A percentile compares a stretch with the other conserved stretches of the same genome.
These are phyloP conservation scores for Myathropa florea DNA, from an alignment of 2,888 invertebrate genomes.

Conservation along the genomic window DNA sequence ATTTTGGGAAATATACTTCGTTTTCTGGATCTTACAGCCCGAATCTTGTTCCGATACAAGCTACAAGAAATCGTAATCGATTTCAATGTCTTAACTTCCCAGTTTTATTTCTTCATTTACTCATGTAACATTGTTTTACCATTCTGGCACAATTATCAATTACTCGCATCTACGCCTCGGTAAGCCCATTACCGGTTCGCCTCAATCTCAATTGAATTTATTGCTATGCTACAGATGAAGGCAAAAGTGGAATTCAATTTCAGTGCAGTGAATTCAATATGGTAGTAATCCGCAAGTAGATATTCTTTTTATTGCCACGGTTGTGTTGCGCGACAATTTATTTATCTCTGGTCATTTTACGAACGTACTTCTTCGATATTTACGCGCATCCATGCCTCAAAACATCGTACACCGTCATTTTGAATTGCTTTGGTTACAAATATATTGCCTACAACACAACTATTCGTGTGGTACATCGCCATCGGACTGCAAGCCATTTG, in stretches of 20 bases:
- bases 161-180: neutral
- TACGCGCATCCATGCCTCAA: neutral
- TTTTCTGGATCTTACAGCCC: too few species aligned
- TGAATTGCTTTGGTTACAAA: neutral
- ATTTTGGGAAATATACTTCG: too few species aligned
- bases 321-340: neutral
- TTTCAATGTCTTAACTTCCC: too few species aligned
- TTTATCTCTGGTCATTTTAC: conserved; percentile 16
- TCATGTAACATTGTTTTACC: neutral
- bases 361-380: too few species aligned
- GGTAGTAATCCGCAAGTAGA: too few species aligned
- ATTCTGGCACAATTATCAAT: neutral
- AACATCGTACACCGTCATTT: neutral
- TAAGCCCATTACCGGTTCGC: neutral
- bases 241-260: neutral
- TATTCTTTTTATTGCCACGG: conserved; percentile 1
- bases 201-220: neutral
- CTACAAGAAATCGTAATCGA: too few species aligned
- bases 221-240: neutral
- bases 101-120: too few species aligned
- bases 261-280: neutral
- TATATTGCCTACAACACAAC: neutral
- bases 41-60: too few species aligned
- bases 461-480: neutral
- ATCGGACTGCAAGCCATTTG: neutral